Evolutionary conservation across 2,888 invertebrate genomes (phyloP).

Genomic region (Brachycybe producta): DNA sequence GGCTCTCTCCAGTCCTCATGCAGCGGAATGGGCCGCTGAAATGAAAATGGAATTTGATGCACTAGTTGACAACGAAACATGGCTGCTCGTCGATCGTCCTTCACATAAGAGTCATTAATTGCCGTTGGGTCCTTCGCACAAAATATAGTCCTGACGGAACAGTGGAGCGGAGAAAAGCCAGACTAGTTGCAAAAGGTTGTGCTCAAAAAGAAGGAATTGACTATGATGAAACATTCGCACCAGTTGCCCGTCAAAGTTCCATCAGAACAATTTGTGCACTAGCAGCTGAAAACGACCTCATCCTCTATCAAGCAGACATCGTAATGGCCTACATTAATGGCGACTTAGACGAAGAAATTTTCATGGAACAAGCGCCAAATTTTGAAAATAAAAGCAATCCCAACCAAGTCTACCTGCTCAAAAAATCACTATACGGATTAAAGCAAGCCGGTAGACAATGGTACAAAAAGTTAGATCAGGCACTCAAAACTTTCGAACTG

Average conservation of each 20-base stretch:
- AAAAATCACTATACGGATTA: constrained; percentile 6
- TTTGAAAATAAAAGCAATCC: not conserved
- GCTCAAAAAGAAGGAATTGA: constrained; percentile 4
- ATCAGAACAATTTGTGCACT: constrained; percentile 7
- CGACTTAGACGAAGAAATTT: constrained; percentile 5
- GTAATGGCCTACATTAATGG: constrained; percentile 11
- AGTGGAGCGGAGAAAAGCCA: not conserved
- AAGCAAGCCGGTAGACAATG: constrained; percentile 15
- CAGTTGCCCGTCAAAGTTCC: constrained; percentile 10
- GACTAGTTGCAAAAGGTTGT: constrained; percentile 13
- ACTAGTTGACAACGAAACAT: constrained; percentile 6
- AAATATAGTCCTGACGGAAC: not conserved
- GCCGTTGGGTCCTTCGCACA: constrained; percentile 14
- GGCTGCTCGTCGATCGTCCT: constrained; percentile 9
- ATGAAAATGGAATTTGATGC: constrained; percentile 6
- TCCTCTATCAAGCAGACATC: constrained; percentile 6
- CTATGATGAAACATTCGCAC: constrained; percentile 6
- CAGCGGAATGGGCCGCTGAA: constrained; percentile 3
- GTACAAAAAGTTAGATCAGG: constrained; percentile 2
- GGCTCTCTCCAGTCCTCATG: not conserved
- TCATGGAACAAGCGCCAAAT: not conserved
- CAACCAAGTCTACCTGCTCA: not conserved
- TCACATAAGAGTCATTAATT: not conserved
- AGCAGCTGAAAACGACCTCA: not conserved
- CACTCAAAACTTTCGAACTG: not conserved